These are phyloP conservation scores for Psettodes erumei DNA, from an alignment of 2,113 vertebrate species.

Conservation along the genomic window DNA sequence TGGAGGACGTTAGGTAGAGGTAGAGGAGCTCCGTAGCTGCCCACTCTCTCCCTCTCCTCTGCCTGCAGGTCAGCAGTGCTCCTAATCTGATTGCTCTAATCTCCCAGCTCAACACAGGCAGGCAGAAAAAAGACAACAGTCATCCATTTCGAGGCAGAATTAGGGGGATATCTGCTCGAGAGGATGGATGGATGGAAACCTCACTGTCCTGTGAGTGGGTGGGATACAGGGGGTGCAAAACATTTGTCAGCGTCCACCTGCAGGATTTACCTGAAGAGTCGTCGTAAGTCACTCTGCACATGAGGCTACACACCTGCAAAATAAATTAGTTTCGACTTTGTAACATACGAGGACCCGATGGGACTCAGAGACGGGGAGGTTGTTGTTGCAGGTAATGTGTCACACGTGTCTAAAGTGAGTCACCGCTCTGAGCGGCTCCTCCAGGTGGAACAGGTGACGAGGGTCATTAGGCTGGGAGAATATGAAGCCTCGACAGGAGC, in stretches of 20 bases:
- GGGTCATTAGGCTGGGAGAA: slow-evolving; percentile 54
- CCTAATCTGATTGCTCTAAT: slow-evolving; percentile 97
- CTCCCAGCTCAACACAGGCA: slow-evolving; percentile 85
- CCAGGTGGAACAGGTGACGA: slow-evolving; percentile 43
- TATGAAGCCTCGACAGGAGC: slow-evolving; percentile 43
- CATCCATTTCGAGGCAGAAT: slow-evolving; percentile 77
- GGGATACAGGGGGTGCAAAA: background rate
- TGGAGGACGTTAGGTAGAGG: slow-evolving; percentile 48
- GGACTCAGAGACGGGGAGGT: background rate
- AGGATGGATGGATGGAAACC: background rate
- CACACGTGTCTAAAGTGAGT: slow-evolving; percentile 18
- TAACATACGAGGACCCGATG: background rate
- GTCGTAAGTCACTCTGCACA: background rate
- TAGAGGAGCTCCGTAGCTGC: slow-evolving; percentile 50
- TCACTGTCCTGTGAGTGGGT: background rate
- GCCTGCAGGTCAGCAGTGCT: slow-evolving; percentile 78
- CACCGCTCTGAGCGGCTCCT: slow-evolving; percentile 37
- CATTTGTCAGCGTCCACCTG: slow-evolving; percentile 6
- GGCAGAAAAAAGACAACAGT: slow-evolving; percentile 74
- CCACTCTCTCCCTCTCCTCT: slow-evolving; percentile 33
- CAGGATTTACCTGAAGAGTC: slow-evolving; percentile 16
- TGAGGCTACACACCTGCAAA: slow-evolving; percentile 3
- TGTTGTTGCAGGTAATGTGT: background rate
- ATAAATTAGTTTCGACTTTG: slow-evolving; percentile 20
- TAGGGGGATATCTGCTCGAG: slow-evolving; percentile 34